Evolutionary conservation across 2,113 vertebrate genomes (phyloP).

Genomic region (Narcine bancroftii): DNA sequence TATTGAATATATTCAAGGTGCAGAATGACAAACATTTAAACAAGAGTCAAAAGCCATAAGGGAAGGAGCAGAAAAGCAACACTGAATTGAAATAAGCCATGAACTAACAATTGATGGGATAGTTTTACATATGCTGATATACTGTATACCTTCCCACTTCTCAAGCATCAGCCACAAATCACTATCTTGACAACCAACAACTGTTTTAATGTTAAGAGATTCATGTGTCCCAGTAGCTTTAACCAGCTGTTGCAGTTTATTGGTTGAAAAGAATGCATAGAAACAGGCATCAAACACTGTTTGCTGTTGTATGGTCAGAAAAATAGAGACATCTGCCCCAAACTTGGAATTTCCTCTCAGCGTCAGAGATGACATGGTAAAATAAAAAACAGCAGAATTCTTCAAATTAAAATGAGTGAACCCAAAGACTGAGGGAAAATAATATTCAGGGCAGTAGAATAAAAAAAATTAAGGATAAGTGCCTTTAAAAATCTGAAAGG

Average conservation of each 20-base stretch:
- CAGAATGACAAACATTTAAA: no score
- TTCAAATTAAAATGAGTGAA: background rate
- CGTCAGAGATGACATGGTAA: background rate
- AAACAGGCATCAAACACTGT: background rate
- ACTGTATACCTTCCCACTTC: background rate
- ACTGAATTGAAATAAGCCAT: no score
- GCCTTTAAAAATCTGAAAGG: no score
- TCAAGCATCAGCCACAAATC: background rate
- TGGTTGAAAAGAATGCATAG: background rate
- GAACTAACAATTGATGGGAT: no score
- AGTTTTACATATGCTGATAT: background rate
- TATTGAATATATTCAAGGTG: no score
- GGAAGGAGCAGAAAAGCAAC: no score
- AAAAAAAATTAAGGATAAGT: no score
- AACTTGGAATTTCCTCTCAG: background rate
- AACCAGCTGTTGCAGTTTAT: background rate
- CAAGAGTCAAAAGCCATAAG: no score
- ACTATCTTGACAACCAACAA: background rate
- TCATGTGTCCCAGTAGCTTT: background rate
- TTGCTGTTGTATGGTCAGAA: no score
- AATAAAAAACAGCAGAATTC: background rate
- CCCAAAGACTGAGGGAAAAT: no score
- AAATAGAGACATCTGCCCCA: no score
- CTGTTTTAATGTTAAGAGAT: background rate
- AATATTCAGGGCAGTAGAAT: background rate